A percentile compares a stretch with the other conserved stretches of the same genome.
These are phyloP conservation scores for Coilia nasus DNA, from an alignment of 2,797 vertebrate genomes.

Conservation along the genomic window DNA sequence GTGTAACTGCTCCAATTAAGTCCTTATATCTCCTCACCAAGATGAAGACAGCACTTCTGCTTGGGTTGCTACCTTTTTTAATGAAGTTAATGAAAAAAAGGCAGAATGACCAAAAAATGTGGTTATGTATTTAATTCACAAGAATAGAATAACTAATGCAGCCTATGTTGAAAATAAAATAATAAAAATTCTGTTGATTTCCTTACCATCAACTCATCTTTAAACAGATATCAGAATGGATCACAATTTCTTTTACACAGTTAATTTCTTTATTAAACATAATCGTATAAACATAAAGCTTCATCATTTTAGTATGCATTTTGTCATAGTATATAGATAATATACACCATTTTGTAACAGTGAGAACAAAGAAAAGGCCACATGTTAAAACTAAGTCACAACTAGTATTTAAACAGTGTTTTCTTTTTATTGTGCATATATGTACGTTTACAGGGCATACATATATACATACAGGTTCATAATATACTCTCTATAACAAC, in stretches of 20 bases:
- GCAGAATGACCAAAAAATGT: too few relatives aligned
- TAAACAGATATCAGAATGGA: not conserved
- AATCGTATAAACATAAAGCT: constrained; percentile 66
- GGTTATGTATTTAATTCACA: not conserved
- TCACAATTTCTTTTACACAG: constrained; percentile 48
- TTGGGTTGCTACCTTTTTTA: not conserved
- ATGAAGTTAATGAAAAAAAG: too few relatives aligned
- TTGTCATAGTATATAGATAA: constrained; percentile 63
- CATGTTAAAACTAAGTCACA: constrained; percentile 62
- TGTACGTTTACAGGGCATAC: constrained; percentile 57
- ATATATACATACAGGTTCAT: constrained; percentile 54
- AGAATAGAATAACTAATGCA: not conserved
- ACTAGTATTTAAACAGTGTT: constrained; percentile 62
- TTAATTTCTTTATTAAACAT: constrained; percentile 71
- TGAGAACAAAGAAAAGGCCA: constrained; percentile 71
- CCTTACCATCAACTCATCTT: too few relatives aligned
- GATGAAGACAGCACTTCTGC: not conserved
- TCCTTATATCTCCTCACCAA: not conserved
- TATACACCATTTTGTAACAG: constrained; percentile 67
- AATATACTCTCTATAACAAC: constrained; percentile 55
- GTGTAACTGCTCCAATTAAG: constrained; percentile 4
- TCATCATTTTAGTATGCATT: constrained; percentile 61
- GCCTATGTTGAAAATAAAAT: not conserved
- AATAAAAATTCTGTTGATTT: too few relatives aligned
- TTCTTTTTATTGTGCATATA: constrained; percentile 69